These are phyloP conservation scores for Ophiodon elongatus DNA, from an alignment of 2,113 vertebrate species.

Conservation along the genomic window DNA sequence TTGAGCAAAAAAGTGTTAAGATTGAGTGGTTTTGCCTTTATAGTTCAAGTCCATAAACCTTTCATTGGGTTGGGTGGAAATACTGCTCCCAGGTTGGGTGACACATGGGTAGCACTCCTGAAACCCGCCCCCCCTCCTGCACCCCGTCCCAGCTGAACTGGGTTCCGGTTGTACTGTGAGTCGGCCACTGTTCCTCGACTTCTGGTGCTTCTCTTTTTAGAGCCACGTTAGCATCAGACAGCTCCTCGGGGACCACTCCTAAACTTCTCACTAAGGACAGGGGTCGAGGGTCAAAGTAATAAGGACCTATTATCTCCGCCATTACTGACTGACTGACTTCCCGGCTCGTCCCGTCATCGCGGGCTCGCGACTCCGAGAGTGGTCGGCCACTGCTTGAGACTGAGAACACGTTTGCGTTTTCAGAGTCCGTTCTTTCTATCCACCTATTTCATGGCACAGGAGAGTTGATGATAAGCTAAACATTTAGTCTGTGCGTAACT, in stretches of 20 bases:
- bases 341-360: conserved; percentile 67
- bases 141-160: conserved; percentile 65
- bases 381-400: conserved; percentile 46
- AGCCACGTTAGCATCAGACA: conserved; percentile 68
- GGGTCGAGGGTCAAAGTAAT: conserved; percentile 81
- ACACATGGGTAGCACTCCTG: conserved; percentile 83
- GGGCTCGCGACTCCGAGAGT: conserved; percentile 52
- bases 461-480: conserved; percentile 19
- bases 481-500: conserved; percentile 18
- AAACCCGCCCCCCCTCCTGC: conserved; percentile 56
- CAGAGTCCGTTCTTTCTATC: conserved; percentile 13
- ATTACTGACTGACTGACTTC: conserved; percentile 67
- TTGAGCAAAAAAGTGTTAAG: conserved; percentile 87
- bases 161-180: conserved; percentile 51
- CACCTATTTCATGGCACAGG: conserved; percentile 17
- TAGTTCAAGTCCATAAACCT: conserved; percentile 95
- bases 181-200: conserved; percentile 57
- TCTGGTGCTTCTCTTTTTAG: conserved; percentile 52
- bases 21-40: conserved; percentile 96
- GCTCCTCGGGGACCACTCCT: conserved; percentile 82
- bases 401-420: conserved; percentile 29
- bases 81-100: conserved; percentile 90
- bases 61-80: conserved; percentile 94
- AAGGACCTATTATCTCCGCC: conserved; percentile 74
- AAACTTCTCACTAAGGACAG: conserved; percentile 81